Conservation (phyloP, 2,797 vertebrate genomes). For the Eospalax fontanierii region DNA sequence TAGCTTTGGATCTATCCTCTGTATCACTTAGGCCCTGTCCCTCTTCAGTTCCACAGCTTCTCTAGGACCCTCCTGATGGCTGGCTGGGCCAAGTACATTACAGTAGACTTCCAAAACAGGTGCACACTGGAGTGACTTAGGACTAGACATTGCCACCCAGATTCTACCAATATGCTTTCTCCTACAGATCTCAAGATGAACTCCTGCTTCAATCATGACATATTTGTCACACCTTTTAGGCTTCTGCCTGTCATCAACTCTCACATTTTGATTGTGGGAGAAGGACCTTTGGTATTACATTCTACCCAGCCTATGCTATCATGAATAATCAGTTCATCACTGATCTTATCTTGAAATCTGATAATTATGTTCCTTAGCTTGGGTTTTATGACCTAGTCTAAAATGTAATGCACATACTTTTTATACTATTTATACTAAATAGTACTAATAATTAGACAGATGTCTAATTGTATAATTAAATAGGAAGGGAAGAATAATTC, state of each 20-base stretch:
- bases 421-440: too few relatives aligned
- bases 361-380: slow-evolving; percentile 21
- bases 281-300: not conserved
- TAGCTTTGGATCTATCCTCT: not conserved
- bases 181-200: not conserved
- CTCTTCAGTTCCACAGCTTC: not conserved
- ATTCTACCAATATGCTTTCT: not conserved
- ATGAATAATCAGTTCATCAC: not conserved
- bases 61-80: not conserved
- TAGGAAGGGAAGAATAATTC: not conserved
- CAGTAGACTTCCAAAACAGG: not conserved
- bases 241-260: not conserved
- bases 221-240: not conserved
- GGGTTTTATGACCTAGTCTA: not conserved
- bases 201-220: not conserved
- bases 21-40: not conserved
- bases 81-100: not conserved
- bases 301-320: not conserved
- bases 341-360: not conserved
- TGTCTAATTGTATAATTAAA: not conserved
- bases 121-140: not conserved
- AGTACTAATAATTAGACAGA: too few relatives aligned
- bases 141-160: not conserved
- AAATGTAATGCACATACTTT: not conserved
- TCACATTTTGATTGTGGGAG: not conserved